A percentile compares a stretch with the other conserved stretches of the same genome.
Evolutionary conservation across 53 echinoderm and acorn worm species (phyloP).

Genomic region (Luidia sarsii): DNA sequence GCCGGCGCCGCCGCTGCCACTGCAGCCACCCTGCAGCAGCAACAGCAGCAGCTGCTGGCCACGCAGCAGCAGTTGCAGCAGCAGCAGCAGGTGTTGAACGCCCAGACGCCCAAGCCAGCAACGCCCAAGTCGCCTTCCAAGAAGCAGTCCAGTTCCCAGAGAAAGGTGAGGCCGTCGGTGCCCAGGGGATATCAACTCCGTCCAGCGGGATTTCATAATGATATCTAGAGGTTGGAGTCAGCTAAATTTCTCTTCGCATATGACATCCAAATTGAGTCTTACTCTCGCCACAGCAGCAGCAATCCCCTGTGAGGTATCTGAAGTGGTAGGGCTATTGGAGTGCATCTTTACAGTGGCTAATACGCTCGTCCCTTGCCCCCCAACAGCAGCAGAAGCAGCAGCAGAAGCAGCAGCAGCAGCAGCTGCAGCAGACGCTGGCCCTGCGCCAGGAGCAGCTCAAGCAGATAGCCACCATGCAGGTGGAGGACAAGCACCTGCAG

Average conservation of each 20-base stretch:
- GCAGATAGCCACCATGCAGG: slow-evolving; percentile 57
- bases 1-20: slow-evolving; percentile 5
- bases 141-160: slow-evolving; percentile 15
- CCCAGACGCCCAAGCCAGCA: slow-evolving; percentile 52
- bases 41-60: slow-evolving; percentile 29
- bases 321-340: neutral
- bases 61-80: slow-evolving; percentile 12
- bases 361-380: neutral
- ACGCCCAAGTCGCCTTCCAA: slow-evolving; percentile 38
- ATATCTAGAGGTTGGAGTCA: too few relatives aligned
- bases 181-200: too few relatives aligned
- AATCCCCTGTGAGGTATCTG: too few relatives aligned
- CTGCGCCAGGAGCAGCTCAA: slow-evolving; percentile 39
- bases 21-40: slow-evolving; percentile 40
- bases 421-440: slow-evolving; percentile 22
- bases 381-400: slow-evolving; percentile 49
- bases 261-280: too few relatives aligned
- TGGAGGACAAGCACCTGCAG: slow-evolving; percentile 66
- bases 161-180: slow-evolving; percentile 1
- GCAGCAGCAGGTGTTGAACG: slow-evolving; percentile 25
- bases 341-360: neutral
- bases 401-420: slow-evolving; percentile 45
- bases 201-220: too few relatives aligned
- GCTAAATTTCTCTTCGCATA: too few relatives aligned
- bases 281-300: too few relatives aligned